Conservation (phyloP, 2,797 vertebrate species). For the Bovichtus variegatus region DNA sequence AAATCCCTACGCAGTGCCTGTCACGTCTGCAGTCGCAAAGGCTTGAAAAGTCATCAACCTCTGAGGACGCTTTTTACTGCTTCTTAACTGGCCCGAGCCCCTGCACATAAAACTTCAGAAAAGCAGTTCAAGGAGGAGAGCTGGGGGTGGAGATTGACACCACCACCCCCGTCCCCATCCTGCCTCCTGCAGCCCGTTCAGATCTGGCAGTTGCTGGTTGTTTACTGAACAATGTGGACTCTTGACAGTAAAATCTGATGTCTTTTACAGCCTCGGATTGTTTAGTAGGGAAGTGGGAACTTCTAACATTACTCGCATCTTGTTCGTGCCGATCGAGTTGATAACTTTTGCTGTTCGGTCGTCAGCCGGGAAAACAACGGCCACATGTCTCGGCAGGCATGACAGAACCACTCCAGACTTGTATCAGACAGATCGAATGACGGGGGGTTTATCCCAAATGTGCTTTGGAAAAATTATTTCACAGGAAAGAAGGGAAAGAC, state of each 20-base stretch:
- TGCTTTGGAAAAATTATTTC: constrained; percentile 28
- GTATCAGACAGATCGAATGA: constrained; percentile 54
- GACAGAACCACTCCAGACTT: constrained; percentile 48
- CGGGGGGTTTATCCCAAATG: constrained; percentile 32
- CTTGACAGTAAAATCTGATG: constrained; percentile 46
- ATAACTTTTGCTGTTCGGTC: constrained; percentile 21
- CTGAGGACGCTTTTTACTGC: constrained; percentile 80
- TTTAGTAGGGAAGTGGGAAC: constrained; percentile 54
- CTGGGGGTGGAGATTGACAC: constrained; percentile 60
- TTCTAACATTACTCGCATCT: constrained; percentile 25
- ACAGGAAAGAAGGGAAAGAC: constrained; percentile 31
- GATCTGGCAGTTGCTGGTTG: constrained; percentile 53
- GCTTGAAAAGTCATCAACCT: constrained; percentile 84
- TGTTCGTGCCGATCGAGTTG: constrained; percentile 27
- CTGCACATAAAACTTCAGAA: constrained; percentile 82
- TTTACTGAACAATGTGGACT: constrained; percentile 60
- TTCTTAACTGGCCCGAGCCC: constrained; percentile 76
- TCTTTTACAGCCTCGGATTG: constrained; percentile 49
- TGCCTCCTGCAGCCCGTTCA: constrained; percentile 33
- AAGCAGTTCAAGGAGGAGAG: constrained; percentile 63
- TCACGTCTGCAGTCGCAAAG: constrained; percentile 71
- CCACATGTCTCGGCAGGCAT: constrained; percentile 62
- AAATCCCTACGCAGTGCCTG: constrained; percentile 65
- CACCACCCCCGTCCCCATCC: constrained; percentile 22
- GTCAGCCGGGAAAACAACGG: constrained; percentile 60